Conservation (phyloP, 2,888 invertebrate species). For the Zygaena filipendulae region DNA sequence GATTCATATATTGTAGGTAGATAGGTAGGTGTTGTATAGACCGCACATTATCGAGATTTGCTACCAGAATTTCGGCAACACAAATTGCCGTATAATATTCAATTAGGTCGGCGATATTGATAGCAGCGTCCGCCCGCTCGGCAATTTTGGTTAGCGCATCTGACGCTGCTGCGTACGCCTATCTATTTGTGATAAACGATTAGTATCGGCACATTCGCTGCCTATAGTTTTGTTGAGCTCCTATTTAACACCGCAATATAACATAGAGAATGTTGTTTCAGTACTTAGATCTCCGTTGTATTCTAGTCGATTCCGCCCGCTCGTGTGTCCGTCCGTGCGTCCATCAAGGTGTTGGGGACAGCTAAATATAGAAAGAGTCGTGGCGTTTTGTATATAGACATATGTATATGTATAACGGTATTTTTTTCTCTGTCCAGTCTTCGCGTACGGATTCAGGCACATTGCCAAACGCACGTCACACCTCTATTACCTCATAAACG, state of each 20-base stretch:
- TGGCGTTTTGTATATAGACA: slow-evolving; percentile 33
- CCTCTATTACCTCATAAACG: slow-evolving; percentile 58
- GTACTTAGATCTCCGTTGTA: slow-evolving; percentile 10
- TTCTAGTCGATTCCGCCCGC: slow-evolving; percentile 23
- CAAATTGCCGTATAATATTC: slow-evolving; percentile 67
- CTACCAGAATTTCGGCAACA: slow-evolving; percentile 64
- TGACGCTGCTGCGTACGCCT: slow-evolving; percentile 42
- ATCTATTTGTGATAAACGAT: slow-evolving; percentile 52
- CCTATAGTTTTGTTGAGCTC: no score
- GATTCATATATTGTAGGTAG: slow-evolving; percentile 54
- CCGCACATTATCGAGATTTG: slow-evolving; percentile 44
- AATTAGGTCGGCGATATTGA: slow-evolving; percentile 62
- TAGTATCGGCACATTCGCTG: slow-evolving; percentile 44
- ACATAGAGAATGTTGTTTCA: no score
- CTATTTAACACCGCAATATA: no score
- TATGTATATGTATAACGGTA: slow-evolving; percentile 32
- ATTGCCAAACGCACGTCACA: slow-evolving; percentile 58
- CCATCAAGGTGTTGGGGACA: slow-evolving; percentile 50
- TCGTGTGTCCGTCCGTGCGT: slow-evolving; percentile 24
- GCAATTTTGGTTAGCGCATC: slow-evolving; percentile 64
- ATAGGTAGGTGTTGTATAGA: no score
- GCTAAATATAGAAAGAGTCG: slow-evolving; percentile 38
- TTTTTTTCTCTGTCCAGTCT: slow-evolving; percentile 40
- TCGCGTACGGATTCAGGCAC: slow-evolving; percentile 62
- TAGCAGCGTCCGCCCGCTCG: slow-evolving; percentile 36